Evolutionary conservation across 2,113 vertebrate species (phyloP), one percentile per base, ranked within the genome.

Genomic region (Tricholaema leucomelas): DNA sequence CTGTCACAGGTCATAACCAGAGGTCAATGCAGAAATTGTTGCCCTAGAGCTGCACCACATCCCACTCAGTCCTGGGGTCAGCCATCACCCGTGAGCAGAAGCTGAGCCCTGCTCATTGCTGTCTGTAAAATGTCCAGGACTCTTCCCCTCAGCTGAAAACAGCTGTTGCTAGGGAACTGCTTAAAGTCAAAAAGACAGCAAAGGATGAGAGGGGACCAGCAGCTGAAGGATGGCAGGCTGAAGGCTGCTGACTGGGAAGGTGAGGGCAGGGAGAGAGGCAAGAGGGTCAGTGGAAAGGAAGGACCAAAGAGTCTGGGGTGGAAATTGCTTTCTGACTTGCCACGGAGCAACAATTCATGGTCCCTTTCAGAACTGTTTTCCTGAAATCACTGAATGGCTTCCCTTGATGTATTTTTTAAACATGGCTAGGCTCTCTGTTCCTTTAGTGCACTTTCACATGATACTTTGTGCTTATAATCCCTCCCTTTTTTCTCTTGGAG

Each of bases 111-210:
- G 73, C 70, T 70, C 52, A 15, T 65, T 0, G 0, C 78, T 40
- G 14, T n/a, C 77, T 85, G 74, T 81, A 93, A 85, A 92, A 90
- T 82, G 86, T 86, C 87, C 88, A 63, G 14, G 4, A 48, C 64
- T 70, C 56, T 81, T 70, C 67, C 85, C 89, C 72, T 88, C 44
- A 30, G 80, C 88, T 79, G 84, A 64, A 81, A 82, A 88, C 93
- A 95, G 92, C 92, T 95, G 93, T 96, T 97, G 94, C 94, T 95
- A 95, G 92, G 92, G 87, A 95, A 96, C 93, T 93, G 93, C 46
- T 21, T 75, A 59, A 88, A 94, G 87, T 87, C 72, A 79, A 74
- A 90, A 91, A 88, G 93, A 82, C 87, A 77, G 91, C 35, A 15
- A 33, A 69, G 69, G 88, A 91, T 69, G 70, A 84, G 85, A 81